Conservation (phyloP, 2,888 invertebrate genomes). For the Tiliacea aurago region DNA sequence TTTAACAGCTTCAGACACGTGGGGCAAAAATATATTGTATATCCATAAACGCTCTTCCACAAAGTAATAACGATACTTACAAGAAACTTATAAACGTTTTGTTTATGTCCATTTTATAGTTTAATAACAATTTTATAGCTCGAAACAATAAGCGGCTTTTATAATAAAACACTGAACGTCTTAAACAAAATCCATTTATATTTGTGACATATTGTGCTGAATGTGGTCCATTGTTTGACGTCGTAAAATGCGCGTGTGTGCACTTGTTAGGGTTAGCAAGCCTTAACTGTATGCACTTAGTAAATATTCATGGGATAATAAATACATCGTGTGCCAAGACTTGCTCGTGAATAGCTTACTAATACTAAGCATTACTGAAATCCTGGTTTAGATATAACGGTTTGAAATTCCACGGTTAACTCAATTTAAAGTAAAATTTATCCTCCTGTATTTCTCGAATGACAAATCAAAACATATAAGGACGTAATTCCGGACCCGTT, state of each 20-base stretch:
- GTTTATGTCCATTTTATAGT: conserved; percentile 58
- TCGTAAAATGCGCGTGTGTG: conserved; percentile 73
- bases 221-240: conserved; percentile 80
- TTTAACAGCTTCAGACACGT: neutral
- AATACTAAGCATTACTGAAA: conserved; percentile 28
- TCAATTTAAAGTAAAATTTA: conserved; percentile 18
- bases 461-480: conserved; percentile 44
- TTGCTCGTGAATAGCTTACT: conserved; percentile 45
- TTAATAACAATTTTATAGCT: conserved; percentile 65
- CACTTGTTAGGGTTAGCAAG: conserved; percentile 72
- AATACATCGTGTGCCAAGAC: conserved; percentile 55
- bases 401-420: conserved; percentile 32
- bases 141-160: conserved; percentile 66
- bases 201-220: conserved; percentile 83
- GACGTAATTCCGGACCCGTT: conserved; percentile 31
- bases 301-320: conserved; percentile 64
- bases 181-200: conserved; percentile 77
- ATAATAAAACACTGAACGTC: conserved; percentile 69
- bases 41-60: conserved; percentile 30
- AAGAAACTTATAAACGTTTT: conserved; percentile 56
- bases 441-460: conserved; percentile 52
- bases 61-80: conserved; percentile 55
- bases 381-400: conserved; percentile 5
- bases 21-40: conserved; percentile 15
- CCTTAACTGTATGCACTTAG: conserved; percentile 48